Base-by-base conservation (phyloP, 1,140 invertebrate species). In the Nylanderia fulva region DNA sequence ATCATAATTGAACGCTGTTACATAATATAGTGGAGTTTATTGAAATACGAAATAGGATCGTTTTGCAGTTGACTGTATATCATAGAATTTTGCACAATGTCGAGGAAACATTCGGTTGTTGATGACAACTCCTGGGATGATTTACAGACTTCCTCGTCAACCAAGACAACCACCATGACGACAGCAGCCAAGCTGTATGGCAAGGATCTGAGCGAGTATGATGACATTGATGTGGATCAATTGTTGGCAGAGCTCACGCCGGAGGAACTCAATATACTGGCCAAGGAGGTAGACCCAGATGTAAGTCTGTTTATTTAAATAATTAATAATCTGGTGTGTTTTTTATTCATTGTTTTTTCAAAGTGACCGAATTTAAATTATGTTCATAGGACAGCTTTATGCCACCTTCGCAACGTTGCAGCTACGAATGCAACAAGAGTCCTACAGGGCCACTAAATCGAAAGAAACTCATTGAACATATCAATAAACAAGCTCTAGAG, bases 201-300 rank as follows among this genome's bases (percentile, higher is more conserved):
- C 87, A 98, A 98, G 94, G 98, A 99, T 95, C 95, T 99, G 88
- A 98, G 97, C 89, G 97, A 98, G 88, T 99, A 99, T 93, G 98
- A 99, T 93, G 98, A 99, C 94, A 97, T 99, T 91, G 99, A 99
- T 95, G 98, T 99, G 80, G 99, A 99, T 94, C 98, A 98, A 90
- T 95, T 99, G n/a, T 95, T 99, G 87, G 96, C 98, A 54, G 98
- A 99, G 92, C 96, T 99, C 63, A 98, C 99, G 77, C 96, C 97
- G 18, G 99, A 99, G 94, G 99, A 99, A 95, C 97, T 99, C 68
- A 99, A 99, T 91, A 98, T 99, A 94, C 96, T 99, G 84, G 99
- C 99, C 90, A 99, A 98, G 95, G 99, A 99, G 96, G 99, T 99
- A 85, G 99, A 99, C 96, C 99, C 99, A 89, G 99, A 99, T 96